Conservation (phyloP, 1,140 invertebrate genomes). For the Anastrepha ludens region DNA sequence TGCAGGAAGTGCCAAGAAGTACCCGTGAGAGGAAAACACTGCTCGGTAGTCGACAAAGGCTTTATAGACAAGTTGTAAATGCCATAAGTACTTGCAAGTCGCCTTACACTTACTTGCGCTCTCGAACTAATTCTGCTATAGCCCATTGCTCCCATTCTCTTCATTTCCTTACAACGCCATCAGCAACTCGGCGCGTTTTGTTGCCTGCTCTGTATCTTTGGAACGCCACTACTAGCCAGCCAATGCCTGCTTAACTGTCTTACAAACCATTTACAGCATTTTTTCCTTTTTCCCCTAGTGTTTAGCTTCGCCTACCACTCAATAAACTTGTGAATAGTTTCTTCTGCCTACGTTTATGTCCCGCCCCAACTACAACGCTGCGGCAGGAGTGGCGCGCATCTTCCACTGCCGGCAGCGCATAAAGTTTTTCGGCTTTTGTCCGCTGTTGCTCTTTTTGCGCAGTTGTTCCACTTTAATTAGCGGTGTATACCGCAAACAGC, state of each 20-base stretch:
- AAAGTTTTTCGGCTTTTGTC: conserved; percentile 41
- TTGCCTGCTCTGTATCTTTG: neutral
- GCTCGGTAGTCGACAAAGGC: neutral
- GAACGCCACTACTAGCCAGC: too few relatives aligned
- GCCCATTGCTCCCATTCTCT: neutral
- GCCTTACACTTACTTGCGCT: neutral
- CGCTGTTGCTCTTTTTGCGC: neutral
- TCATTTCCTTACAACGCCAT: neutral
- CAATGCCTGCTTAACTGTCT: too few relatives aligned
- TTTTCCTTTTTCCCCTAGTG: neutral
- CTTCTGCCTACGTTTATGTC: neutral
- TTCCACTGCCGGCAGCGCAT: neutral
- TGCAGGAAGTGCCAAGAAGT: neutral
- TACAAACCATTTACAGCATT: neutral
- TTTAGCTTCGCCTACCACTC: neutral
- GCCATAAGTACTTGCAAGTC: conserved; percentile 23
- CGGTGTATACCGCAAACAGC: conserved; percentile 35
- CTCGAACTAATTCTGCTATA: conserved; percentile 4
- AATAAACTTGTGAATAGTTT: neutral
- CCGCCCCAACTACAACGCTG: too few relatives aligned
- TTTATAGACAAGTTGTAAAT: conserved; percentile 1
- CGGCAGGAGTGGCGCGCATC: too few relatives aligned
- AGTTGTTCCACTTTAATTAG: conserved; percentile 47
- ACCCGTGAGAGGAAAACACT: neutral
- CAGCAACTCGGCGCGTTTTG: neutral